These are phyloP conservation scores for Potamarius usumacintae DNA, from an alignment of 2,113 vertebrate genomes.

Conservation along the genomic window DNA sequence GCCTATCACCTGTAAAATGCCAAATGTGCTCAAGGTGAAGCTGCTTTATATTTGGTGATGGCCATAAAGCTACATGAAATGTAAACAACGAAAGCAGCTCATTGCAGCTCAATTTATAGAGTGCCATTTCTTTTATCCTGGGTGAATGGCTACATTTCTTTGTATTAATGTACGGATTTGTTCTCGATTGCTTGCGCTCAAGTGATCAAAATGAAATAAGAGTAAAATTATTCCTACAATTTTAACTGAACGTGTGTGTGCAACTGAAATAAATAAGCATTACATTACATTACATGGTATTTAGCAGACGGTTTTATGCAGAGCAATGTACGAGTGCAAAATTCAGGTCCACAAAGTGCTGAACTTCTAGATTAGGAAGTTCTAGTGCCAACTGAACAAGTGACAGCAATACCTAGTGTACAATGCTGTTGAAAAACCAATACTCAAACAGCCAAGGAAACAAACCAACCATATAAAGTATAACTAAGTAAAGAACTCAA, in stretches of 20 bases:
- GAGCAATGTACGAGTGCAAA: too few relatives aligned
- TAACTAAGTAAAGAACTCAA: too few relatives aligned
- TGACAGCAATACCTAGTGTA: too few relatives aligned
- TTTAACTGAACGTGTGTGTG: neutral
- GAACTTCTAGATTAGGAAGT: too few relatives aligned
- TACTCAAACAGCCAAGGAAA: too few relatives aligned
- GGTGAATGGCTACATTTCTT: neutral
- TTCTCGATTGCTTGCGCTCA: neutral
- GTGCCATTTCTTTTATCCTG: neutral
- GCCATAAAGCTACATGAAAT: neutral
- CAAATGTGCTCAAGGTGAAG: neutral
- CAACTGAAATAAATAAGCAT: neutral
- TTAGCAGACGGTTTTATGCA: too few relatives aligned
- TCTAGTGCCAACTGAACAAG: too few relatives aligned
- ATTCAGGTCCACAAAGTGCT: too few relatives aligned
- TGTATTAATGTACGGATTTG: neutral
- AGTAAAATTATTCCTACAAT: neutral
- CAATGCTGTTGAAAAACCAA: too few relatives aligned
- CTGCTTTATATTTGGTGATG: neutral
- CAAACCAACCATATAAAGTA: too few relatives aligned
- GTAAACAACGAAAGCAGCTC: neutral
- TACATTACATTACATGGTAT: too few relatives aligned
- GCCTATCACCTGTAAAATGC: neutral
- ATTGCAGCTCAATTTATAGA: neutral
- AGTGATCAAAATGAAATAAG: neutral